These are phyloP conservation scores for Thaumatotibia leucotreta DNA, from an alignment of 1,140 invertebrate genomes.

Conservation along the genomic window DNA sequence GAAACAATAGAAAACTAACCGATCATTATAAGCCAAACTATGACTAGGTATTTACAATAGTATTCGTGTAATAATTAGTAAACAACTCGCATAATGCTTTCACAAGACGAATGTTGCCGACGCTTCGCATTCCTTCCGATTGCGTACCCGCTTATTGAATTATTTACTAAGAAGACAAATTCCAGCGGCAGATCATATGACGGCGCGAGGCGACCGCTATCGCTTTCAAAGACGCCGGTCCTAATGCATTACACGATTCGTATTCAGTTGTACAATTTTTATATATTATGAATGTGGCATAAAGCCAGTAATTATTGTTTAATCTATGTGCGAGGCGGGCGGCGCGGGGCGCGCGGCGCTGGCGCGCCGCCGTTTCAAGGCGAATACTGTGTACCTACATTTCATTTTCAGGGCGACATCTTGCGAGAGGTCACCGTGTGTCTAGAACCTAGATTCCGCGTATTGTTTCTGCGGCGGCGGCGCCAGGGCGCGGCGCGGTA, in stretches of 20 bases:
- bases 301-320: constrained; percentile 12
- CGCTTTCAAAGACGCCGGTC: constrained; percentile 31
- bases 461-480: constrained; percentile 33
- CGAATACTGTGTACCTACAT: background rate
- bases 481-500: constrained; percentile 43
- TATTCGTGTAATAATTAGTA: constrained; percentile 10
- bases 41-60: background rate
- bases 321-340: background rate
- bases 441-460: constrained; percentile 27
- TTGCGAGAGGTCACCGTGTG: constrained; percentile 13
- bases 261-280: constrained; percentile 11
- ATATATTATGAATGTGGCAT: constrained; percentile 5
- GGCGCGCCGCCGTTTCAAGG: background rate
- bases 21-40: background rate
- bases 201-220: constrained; percentile 28
- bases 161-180: constrained; percentile 50
- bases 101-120: constrained; percentile 35
- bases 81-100: constrained; percentile 20
- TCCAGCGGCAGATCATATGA: constrained; percentile 47
- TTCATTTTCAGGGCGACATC: constrained; percentile 12
- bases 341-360: background rate
- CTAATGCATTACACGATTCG: background rate
- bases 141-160: constrained; percentile 40
- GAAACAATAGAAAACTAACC: background rate
- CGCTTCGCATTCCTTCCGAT: constrained; percentile 38